These are phyloP conservation scores for Acestrorhynchus altus DNA, from an alignment of 2,797 vertebrate species.

Conservation along the genomic window DNA sequence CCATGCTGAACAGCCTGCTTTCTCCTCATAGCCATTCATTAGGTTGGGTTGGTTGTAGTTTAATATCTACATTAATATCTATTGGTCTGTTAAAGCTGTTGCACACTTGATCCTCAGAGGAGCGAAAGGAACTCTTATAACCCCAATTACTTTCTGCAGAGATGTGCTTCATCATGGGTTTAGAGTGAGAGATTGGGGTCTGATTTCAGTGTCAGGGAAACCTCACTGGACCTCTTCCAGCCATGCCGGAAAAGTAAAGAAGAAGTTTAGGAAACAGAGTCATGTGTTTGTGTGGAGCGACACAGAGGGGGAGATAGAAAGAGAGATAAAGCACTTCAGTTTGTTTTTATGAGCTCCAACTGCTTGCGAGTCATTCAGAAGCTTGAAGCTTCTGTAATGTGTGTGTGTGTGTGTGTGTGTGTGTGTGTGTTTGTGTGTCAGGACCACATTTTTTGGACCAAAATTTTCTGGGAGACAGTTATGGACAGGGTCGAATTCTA, in stretches of 20 bases:
- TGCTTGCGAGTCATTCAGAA: conserved; percentile 39
- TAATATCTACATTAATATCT: conserved; percentile 46
- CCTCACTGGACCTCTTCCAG: conserved; percentile 16
- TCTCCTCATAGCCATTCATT: conserved; percentile 30
- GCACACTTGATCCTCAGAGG: conserved; percentile 29
- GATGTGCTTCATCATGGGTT: conserved; percentile 39
- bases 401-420: not conserved
- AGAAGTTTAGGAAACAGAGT: conserved; percentile 23
- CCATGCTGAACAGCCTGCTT: conserved; percentile 5
- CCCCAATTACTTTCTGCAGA: conserved; percentile 37
- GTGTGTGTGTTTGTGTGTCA: not conserved
- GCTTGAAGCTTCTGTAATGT: conserved; percentile 12
- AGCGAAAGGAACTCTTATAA: conserved; percentile 16
- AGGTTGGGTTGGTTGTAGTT: conserved; percentile 11
- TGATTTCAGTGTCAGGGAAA: conserved; percentile 23
- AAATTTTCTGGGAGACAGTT: not conserved
- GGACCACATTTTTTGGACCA: not conserved
- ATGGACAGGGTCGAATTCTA: too few relatives aligned
- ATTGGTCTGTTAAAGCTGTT: conserved; percentile 19
- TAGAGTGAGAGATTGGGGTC: conserved; percentile 18
- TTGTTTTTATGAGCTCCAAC: conserved; percentile 39
- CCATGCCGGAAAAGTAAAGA: not conserved
- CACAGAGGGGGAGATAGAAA: conserved; percentile 26
- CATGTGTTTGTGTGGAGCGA: conserved; percentile 26
- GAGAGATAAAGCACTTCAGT: not conserved